Evolutionary conservation across 2,113 vertebrate species (phyloP).

Genomic region (Montifringilla adamsi): DNA sequence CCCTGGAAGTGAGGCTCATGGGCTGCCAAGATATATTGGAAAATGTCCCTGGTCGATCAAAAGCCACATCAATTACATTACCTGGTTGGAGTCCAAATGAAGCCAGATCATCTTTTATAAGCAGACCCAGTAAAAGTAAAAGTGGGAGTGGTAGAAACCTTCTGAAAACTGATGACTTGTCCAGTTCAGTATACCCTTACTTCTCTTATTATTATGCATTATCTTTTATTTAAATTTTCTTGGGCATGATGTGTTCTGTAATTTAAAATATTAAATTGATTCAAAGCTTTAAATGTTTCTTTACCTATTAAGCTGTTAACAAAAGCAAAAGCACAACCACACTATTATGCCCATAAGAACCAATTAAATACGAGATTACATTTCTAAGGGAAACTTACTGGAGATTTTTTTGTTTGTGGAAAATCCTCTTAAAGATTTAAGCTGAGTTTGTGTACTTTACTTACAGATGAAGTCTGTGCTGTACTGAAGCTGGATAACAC

Average conservation of each 20-base stretch:
- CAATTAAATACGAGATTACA: slow-evolving; percentile 24
- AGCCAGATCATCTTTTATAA: slow-evolving; percentile 94
- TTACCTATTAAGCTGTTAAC: background rate
- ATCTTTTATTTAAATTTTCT: background rate
- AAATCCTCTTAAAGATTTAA: slow-evolving; percentile 71
- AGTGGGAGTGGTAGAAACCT: slow-evolving; percentile 89
- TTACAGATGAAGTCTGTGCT: slow-evolving; percentile 94
- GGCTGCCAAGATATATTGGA: slow-evolving; percentile 98
- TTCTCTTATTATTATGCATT: background rate
- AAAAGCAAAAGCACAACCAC: background rate
- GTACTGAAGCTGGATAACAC: slow-evolving; percentile 99
- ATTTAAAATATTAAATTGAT: background rate
- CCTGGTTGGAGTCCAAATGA: slow-evolving; percentile 97
- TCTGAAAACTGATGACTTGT: slow-evolving; percentile 93
- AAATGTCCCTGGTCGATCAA: slow-evolving; percentile 94
- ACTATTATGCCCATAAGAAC: background rate
- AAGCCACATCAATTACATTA: slow-evolving; percentile 86
- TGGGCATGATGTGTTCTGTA: background rate
- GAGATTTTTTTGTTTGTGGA: slow-evolving; percentile 51
- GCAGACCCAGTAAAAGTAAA: slow-evolving; percentile 90
- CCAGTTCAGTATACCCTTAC: slow-evolving; percentile 85
- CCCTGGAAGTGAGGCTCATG: slow-evolving; percentile 97
- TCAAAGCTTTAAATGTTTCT: background rate
- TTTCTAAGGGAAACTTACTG: slow-evolving; percentile 29
- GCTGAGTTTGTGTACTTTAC: slow-evolving; percentile 68